phyloP scores from a whole-genome alignment of 2,797 vertebrate genomes.

The Pelobates cultripes region DNA sequence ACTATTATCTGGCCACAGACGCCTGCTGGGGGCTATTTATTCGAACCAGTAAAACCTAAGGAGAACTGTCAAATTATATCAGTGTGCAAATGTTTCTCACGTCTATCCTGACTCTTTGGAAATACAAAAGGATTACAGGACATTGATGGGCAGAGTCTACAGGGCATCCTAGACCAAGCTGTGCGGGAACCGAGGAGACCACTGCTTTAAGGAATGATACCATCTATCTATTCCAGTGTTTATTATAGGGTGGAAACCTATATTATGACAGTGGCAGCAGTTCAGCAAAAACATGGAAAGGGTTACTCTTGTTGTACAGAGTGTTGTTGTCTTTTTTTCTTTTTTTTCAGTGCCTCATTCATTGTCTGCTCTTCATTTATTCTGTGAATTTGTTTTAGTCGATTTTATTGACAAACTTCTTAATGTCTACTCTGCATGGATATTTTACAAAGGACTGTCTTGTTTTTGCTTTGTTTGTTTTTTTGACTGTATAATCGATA shows the following conservation, averaged over 20 bases:
- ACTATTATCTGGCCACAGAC: constrained; percentile 28
- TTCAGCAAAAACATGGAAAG: not conserved
- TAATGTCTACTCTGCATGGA: too few relatives aligned
- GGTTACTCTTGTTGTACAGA: not conserved
- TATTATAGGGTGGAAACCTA: not conserved
- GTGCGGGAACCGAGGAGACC: not conserved
- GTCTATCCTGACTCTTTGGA: constrained; percentile 19
- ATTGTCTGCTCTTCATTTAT: too few relatives aligned
- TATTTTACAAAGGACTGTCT: too few relatives aligned
- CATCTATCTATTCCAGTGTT: not conserved
- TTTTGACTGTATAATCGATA: too few relatives aligned
- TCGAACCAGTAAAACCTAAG: constrained; percentile 24
- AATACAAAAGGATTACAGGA: constrained; percentile 1
- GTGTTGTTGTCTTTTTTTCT: too few relatives aligned
- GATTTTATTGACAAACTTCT: too few relatives aligned
- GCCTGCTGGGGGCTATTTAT: constrained; percentile 45
- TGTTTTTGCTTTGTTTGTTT: too few relatives aligned
- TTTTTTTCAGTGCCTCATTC: too few relatives aligned
- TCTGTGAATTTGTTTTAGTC: too few relatives aligned
- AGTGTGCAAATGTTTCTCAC: constrained; percentile 42
- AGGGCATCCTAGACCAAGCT: not conserved
- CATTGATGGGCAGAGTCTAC: not conserved
- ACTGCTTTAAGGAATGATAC: not conserved
- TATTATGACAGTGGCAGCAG: not conserved
- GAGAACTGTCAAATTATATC: constrained; percentile 27